Base-by-base conservation (phyloP, 2,888 invertebrate genomes). In the Volucella zonaria region DNA sequence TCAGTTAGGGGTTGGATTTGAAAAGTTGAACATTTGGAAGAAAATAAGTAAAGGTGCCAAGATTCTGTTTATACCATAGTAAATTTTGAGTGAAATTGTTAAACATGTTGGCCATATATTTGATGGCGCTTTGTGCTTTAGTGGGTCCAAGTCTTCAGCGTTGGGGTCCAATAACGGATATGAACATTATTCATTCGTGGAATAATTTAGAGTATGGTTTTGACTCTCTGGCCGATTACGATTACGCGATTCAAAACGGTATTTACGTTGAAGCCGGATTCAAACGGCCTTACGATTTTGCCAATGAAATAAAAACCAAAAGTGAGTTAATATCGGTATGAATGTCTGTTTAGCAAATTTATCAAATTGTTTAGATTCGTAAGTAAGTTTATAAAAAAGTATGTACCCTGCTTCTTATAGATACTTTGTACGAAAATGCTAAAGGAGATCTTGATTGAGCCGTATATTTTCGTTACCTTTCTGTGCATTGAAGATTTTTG, bases 191-290 rank as follows among this genome's bases (percentile, higher is more conserved):
- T 1, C 43, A 79, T 47, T 31, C 4, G 0, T 83, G 82, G 82
- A 83, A 70, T 6, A 79, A 83, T 56, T 49, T 83, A 38, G 79
- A 79, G 23, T 83, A 83, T 15, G 66, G 74, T 1, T 83, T 83
- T 11, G 66, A 79, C 0, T 18, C 43, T 1, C 8, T 3, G 10
- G 64, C 45, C 10, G 82, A 83, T 0, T 64, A 70, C 3, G 8
- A 70, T 1, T 66, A 66, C 14, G 82, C 79, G 0, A 42, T 79
- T 47, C 4, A 51, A 15, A 82, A n/a, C n/a, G 51, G 54, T n/a
- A n/a, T 51, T 1, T 83, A 79, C 18, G 38, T 10, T 1, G 52
- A 47, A 38, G 49, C 40, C 0, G 80, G 75, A 9, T 83, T 79
- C 12, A 83, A 83, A 9, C 40, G 75, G 2, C 79, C 80, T 9